Percentiles rank a stretch among this genome's conserved stretches.
Conservation (phyloP, 1,140 invertebrate genomes). For the Leptinotarsa undecemlineata region DNA sequence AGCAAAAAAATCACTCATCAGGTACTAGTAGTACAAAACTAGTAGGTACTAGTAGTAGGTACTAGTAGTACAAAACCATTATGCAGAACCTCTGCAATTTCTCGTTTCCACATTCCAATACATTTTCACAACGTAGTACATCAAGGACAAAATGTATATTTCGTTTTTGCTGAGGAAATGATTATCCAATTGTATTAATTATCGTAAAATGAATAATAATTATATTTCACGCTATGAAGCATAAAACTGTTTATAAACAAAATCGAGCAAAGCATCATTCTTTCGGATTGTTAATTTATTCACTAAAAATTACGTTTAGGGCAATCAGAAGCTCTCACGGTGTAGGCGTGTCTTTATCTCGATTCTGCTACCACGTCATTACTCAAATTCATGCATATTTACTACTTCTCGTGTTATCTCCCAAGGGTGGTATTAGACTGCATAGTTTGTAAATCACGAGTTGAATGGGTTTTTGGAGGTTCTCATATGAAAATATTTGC, state of each 20-base stretch:
- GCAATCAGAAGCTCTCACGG: neutral
- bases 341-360: neutral
- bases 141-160: too few species aligned
- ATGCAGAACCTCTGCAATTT: too few species aligned
- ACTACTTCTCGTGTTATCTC: neutral
- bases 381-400: conserved; percentile 1
- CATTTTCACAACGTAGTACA: too few species aligned
- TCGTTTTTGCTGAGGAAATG: neutral
- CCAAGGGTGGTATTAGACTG: neutral
- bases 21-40: too few species aligned
- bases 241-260: neutral
- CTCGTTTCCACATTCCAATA: too few species aligned
- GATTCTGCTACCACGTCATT: neutral
- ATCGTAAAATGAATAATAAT: neutral
- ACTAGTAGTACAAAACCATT: too few species aligned
- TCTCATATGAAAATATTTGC: neutral
- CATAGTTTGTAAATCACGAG: neutral
- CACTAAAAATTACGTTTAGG: neutral
- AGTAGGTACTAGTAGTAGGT: too few species aligned
- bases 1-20: too few species aligned
- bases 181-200: neutral
- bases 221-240: neutral
- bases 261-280: neutral
- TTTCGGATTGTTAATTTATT: neutral
- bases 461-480: neutral